These are phyloP conservation scores for Oophaga sylvatica DNA, from an alignment of 2,797 vertebrate species.

Conservation along the genomic window DNA sequence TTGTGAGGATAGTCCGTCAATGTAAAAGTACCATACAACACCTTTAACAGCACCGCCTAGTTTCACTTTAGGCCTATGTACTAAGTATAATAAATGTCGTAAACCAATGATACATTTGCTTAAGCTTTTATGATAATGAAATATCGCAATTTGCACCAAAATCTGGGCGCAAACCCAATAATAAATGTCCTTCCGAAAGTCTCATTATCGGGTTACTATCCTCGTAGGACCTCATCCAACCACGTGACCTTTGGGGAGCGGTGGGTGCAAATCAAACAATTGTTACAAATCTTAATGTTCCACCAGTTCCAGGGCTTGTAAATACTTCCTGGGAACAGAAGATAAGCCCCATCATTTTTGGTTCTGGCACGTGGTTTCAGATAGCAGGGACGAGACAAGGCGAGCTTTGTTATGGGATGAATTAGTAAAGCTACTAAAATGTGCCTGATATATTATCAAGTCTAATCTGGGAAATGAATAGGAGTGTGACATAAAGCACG, in stretches of 20 bases:
- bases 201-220: not conserved
- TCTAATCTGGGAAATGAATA: slow-evolving; percentile 55
- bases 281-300: slow-evolving; percentile 27
- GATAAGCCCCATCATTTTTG: slow-evolving; percentile 41
- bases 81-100: too few relatives aligned
- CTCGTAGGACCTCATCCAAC: not conserved
- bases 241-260: too few relatives aligned
- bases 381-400: slow-evolving; percentile 36
- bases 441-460: slow-evolving; percentile 39
- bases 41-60: too few relatives aligned
- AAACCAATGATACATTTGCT: too few relatives aligned
- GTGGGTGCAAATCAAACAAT: not conserved
- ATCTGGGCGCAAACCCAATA: too few relatives aligned
- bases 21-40: too few relatives aligned
- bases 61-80: too few relatives aligned
- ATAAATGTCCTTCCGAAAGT: too few relatives aligned
- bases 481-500: slow-evolving; percentile 11
- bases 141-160: too few relatives aligned
- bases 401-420: slow-evolving; percentile 38
- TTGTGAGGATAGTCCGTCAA: too few relatives aligned
- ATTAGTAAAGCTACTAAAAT: slow-evolving; percentile 46
- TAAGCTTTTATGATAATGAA: too few relatives aligned
- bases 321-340: slow-evolving; percentile 33
- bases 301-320: slow-evolving; percentile 32
- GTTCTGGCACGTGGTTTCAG: slow-evolving; percentile 31